Evolutionary conservation across 1,140 invertebrate genomes (phyloP), one percentile per base, ranked within the genome.

Genomic region (Monochamus saltuarius): DNA sequence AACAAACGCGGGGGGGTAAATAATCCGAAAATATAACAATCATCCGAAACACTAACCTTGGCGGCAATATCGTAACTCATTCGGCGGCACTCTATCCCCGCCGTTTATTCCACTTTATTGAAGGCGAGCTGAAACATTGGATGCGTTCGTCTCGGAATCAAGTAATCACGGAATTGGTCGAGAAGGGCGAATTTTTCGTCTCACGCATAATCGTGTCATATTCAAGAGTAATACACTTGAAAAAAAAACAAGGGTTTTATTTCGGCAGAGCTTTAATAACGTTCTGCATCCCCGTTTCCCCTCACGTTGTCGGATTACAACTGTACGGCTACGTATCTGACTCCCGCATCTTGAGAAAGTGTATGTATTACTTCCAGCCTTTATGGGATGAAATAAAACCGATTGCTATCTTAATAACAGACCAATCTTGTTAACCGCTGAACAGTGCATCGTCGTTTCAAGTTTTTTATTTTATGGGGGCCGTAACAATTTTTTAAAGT

Each of bases 331-430:
- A 40, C 50, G 56, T 62, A 65, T 65, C 56, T 62, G 45, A 50
- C 54, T 62, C 47, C 62, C 59, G 49, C 55, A 66, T 69, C 64
- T 65, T 46, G 62, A 62, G 68, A 71, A 73, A 73, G 70, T 72
- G 65, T 73, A 72, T 73, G 67, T 67, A 73, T 73, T 73, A 71
- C 72, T 68, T 69, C 61, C 65, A 65, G 65, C 67, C 71, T 75
- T 75, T 75, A 75, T 75, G 61, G 73, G 50, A 67, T 66, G 71
- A 69, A 74, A 75, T 75, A 75, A 75, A 75, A 74, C 71, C 72
- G 73, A 75, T 75, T 75, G 74, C 73, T 74, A 75, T 75, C 74
- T 75, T 75, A 75, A 75, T 75, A 73, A 73, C 72, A 60, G 74
- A 74, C 69, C 74, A 74, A 75, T 75, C 74, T 75, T 75, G 74